Base-by-base conservation (phyloP, 2,113 vertebrate species). In the Suncus etruscus region DNA sequence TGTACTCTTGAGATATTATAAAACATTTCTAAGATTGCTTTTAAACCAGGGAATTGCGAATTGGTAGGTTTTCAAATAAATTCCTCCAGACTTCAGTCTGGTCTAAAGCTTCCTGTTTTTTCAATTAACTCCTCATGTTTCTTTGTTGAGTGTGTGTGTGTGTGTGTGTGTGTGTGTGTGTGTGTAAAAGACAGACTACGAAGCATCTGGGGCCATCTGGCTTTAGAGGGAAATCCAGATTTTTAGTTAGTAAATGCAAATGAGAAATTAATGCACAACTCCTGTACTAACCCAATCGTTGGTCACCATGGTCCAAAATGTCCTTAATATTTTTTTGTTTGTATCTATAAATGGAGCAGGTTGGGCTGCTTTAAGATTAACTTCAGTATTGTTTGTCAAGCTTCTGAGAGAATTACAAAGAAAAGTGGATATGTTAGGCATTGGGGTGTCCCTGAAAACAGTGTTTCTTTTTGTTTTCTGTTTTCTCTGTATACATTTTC, bases 41-140 rank as follows among this genome's bases (percentile, higher is more conserved):
- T 84, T 93, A 91, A 96, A 91, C 81, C 93, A 73, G 81, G 70
- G 88, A 94, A 93, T 90, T 85, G 90, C 85, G 90, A 93, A 93
- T 93, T 95, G 79, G 70, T 92, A 92, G 79, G 72, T 95, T 93
- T 97, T 96, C 93, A 94, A 84, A 31, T 87, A 96, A 95, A 92
- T 96, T 96, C 81, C 84, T 94, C 80, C 93, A 94, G 95, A 90
- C 83, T 48, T 96, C 81, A 94, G 95, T 96, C 95, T 96, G 92
- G 83, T 91, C 89, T 94, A 95, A 94, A 96, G 94, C 84, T 96
- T 97, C 95, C 95, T 97, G 96, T 81, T 97, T 97, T 96, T 96
- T 93, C 94, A 96, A 96, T 95, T 94, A 96, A 97, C 92, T 96
- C 92, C 95, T 96, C 92, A 96, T 96, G 94, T 96, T 96, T 97